Evolutionary conservation across 2,797 vertebrate species (phyloP).

Genomic region (Dallia pectoralis): DNA sequence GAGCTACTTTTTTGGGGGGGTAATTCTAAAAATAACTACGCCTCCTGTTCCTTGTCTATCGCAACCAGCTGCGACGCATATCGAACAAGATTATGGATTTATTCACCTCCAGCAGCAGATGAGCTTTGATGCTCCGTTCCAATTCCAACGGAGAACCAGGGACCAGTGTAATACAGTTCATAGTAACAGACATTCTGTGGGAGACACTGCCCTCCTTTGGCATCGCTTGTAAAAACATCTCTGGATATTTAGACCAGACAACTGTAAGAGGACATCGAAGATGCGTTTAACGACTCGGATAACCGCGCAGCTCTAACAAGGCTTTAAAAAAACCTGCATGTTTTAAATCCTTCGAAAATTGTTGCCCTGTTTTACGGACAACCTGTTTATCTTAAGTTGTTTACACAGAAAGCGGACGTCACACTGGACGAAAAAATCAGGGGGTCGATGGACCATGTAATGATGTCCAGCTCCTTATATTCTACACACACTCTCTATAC

Average conservation of each 20-base stretch:
- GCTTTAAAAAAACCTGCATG: neutral
- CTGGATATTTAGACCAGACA: neutral
- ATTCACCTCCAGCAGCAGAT: slow-evolving; percentile 18
- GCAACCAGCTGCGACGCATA: slow-evolving; percentile 20
- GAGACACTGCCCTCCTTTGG: slow-evolving; percentile 75
- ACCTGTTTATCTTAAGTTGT: neutral
- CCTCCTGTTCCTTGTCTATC: neutral
- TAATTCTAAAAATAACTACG: slow-evolving; percentile 4
- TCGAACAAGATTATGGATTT: slow-evolving; percentile 9
- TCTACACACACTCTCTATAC: neutral
- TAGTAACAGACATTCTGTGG: slow-evolving; percentile 60
- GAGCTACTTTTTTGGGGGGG: neutral
- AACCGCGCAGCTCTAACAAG: neutral
- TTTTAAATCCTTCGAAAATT: neutral
- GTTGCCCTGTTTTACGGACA: neutral
- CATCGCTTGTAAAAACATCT: slow-evolving; percentile 57
- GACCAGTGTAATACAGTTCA: neutral
- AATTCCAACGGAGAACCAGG: neutral
- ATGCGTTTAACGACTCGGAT: slow-evolving; percentile 12
- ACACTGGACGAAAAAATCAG: neutral
- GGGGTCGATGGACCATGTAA: neutral
- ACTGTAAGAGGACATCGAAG: slow-evolving; percentile 6
- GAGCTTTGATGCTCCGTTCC: slow-evolving; percentile 1
- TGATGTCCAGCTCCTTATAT: neutral
- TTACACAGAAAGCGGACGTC: neutral